These are phyloP conservation scores for Psix sp. DNA, from an alignment of 1,140 invertebrate genomes.

Conservation along the genomic window DNA sequence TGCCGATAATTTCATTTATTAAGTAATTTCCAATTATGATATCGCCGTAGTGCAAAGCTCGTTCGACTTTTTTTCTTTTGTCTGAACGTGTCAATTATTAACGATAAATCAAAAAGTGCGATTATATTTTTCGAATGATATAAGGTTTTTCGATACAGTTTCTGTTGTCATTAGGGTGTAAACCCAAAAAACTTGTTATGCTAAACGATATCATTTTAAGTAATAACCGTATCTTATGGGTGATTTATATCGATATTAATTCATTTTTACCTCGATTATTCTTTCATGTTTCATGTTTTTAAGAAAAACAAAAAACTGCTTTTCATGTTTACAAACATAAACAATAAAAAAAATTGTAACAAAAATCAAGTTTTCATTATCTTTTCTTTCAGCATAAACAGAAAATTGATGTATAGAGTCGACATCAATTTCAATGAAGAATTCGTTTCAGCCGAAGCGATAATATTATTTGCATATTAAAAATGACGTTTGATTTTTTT, in stretches of 20 bases:
- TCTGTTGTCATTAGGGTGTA: neutral
- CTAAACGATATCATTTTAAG: conserved; percentile 52
- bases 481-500: too few species aligned
- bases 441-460: neutral
- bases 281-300: conserved; percentile 17
- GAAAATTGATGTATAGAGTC: too few species aligned
- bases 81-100: conserved; percentile 4
- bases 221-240: conserved; percentile 60
- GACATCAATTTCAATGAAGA: too few species aligned
- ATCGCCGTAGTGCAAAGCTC: too few species aligned
- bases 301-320: conserved; percentile 54
- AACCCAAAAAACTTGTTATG: conserved; percentile 48
- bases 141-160: too few species aligned
- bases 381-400: too few species aligned
- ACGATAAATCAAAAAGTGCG: neutral
- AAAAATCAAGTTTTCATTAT: too few species aligned
- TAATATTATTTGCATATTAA: conserved; percentile 35
- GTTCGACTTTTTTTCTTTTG: neutral
- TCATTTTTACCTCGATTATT: conserved; percentile 36
- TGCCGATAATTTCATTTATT: too few species aligned
- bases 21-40: too few species aligned
- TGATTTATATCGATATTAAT: conserved; percentile 60
- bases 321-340: conserved; percentile 42
- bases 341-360: too few species aligned
- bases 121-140: neutral